Evolutionary conservation across 2,113 vertebrate species (phyloP), one percentile per base, ranked within the genome.

Genomic region (Alligator sinensis): DNA sequence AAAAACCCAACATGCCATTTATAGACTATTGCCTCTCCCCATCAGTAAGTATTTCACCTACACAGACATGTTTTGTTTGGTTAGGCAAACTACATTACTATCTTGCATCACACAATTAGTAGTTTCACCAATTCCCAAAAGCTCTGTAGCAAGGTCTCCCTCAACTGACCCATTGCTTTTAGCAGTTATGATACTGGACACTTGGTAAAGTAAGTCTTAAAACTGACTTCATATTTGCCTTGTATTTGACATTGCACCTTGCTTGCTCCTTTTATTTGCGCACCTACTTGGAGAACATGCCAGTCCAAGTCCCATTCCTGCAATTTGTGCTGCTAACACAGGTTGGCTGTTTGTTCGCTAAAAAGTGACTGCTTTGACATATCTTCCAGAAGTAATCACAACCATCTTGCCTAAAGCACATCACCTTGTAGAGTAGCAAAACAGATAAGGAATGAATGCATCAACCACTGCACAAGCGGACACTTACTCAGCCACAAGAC

Each of bases 401-500:
- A 47, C 70, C 24, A 74, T 38, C 38, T 38, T 38, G 38, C 38
- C 38, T 38, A 38, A 38, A 38, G 38, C 38, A 38, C 6, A 38
- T 38, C 38, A 38, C 38, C 38, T 38, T 38, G 38, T 38, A 38
- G 38, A 38, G 4, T 6, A 38, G 38, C 38, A 60, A 60, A 60
- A 60, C 61, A 21, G 11, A 47, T 38, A 38, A 38, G 38, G 38
- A 38, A 38, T 38, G 38, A 38, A 38, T n/a, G 38, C 38, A 38
- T 38, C 38, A 6, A 4, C 38, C 38, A 38, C 38, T 38, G 38
- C 38, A 38, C 38, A 38, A 4, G 24, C 62, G 30, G 62, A 24
- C 7, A 27, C 2, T 0, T 0, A 1, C 70, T 83, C 0, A 0
- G 38, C 3, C 1, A 0, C 6, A 22, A 3, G 59, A 88, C 47